A percentile compares a stretch with the other conserved stretches of the same genome.
These are phyloP conservation scores for Carassius gibelio DNA, from an alignment of 2,113 vertebrate genomes.

Conservation along the genomic window DNA sequence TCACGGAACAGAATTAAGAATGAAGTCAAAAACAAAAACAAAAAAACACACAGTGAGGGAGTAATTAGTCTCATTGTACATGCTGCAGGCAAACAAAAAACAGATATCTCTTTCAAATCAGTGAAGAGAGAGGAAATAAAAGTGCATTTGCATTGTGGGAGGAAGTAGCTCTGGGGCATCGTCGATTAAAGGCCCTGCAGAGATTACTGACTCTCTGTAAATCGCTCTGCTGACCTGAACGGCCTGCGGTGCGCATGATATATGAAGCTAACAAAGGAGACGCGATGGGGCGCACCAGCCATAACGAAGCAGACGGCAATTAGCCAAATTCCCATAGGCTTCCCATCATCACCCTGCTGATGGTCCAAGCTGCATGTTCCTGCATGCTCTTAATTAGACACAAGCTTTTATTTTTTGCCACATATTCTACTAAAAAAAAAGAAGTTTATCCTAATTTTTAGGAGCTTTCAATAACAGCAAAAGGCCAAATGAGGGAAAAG, in stretches of 20 bases:
- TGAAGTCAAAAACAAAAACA: background rate
- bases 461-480: constrained; percentile 40
- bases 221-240: constrained; percentile 39
- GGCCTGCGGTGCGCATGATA: constrained; percentile 37
- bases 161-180: constrained; percentile 30
- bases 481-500: constrained; percentile 39
- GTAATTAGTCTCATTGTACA: constrained; percentile 27
- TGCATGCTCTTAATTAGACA: constrained; percentile 67
- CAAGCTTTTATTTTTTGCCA: constrained; percentile 50
- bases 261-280: constrained; percentile 64
- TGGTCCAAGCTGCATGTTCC: constrained; percentile 59
- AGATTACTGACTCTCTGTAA: constrained; percentile 24
- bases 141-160: constrained; percentile 49
- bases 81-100: constrained; percentile 27
- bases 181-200: constrained; percentile 48
- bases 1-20: background rate
- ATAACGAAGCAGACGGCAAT: constrained; percentile 65
- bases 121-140: constrained; percentile 34
- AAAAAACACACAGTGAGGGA: background rate
- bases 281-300: constrained; percentile 46
- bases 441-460: constrained; percentile 65
- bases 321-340: constrained; percentile 61
- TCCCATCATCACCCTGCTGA: constrained; percentile 61
- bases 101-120: constrained; percentile 36
- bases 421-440: constrained; percentile 33